Conservation (phyloP, 2,888 invertebrate genomes). For the Aphrophora alni region DNA sequence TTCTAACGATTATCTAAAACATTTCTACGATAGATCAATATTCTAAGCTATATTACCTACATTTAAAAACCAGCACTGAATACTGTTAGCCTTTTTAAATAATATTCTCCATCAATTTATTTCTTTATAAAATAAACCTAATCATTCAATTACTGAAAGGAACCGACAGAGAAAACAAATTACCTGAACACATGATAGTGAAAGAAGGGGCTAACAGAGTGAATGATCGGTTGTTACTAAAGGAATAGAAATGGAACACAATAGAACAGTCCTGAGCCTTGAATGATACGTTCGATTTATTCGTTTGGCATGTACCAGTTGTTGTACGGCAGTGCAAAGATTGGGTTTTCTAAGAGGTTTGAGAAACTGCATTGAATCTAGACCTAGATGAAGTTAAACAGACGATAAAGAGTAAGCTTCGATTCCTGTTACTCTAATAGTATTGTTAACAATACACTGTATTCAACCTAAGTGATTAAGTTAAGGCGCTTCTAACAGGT, state of each 20-base stretch:
- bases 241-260: neutral
- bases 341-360: neutral
- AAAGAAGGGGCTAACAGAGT: neutral
- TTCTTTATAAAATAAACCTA: neutral
- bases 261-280: neutral
- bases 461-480: neutral
- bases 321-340: neutral
- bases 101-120: neutral
- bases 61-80: too few species aligned
- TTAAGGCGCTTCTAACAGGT: neutral
- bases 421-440: neutral
- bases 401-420: neutral
- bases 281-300: slow-evolving; percentile 9
- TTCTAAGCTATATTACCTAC: too few species aligned
- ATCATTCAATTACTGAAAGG: neutral
- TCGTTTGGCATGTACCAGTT: neutral
- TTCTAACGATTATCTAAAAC: too few species aligned
- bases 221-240: neutral
- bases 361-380: neutral
- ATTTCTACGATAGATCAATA: too few species aligned
- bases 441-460: neutral
- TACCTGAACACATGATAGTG: neutral
- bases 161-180: neutral
- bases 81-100: too few species aligned
- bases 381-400: neutral